Evolutionary conservation across 2,113 vertebrate species (phyloP), one percentile per base, ranked within the genome.

Genomic region (Poeciliopsis retropinna): DNA sequence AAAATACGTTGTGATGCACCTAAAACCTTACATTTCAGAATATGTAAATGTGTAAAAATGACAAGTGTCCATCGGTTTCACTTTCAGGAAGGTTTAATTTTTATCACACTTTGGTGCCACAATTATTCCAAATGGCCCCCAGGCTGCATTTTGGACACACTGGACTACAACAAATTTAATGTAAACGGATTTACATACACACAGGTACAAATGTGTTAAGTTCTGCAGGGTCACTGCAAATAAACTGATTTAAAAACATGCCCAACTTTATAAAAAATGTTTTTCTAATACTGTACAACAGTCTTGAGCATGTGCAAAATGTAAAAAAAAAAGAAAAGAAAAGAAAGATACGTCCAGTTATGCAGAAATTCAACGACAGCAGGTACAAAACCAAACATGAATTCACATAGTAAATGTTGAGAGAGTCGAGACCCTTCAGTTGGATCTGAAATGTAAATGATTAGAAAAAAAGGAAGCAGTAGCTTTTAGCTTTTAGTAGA

Each of bases 271-370:
- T 44, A 60, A 92, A 92, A 92, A 87, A 83, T 10, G 2, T 57
- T 57, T 71, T 85, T 41, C 71, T 90, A 88, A 92, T 85, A 85
- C 84, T 91, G 84, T 92, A 92, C 91, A 92, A 15, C 79, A 65
- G 27, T 87, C 83, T 73, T 89, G 25, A 86, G 77, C 65, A 86
- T 89, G 80, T 91, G 85, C 86, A 90, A 93, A 88, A 86, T 85
- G 34, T 84, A 64, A 66, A 85, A 72, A 72, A 69, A 32, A 51
- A 64, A 29, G 73, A 88, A 83, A 72, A 72, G 64, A 83, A 72
- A 72, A 66, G 30, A 51, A 54, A 90, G 72, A 51, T 19, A 51
- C 0, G 22, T 87, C 75, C 72, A 90, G 78, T 83, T 70, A 74
- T 84, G 65, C 60, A 81, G 6, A 44, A 60, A 32, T n/a, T 75